A percentile compares a stretch with the other conserved stretches of the same genome.
Evolutionary conservation across 1,140 invertebrate genomes (phyloP).

Genomic region (Papilio machaon): DNA sequence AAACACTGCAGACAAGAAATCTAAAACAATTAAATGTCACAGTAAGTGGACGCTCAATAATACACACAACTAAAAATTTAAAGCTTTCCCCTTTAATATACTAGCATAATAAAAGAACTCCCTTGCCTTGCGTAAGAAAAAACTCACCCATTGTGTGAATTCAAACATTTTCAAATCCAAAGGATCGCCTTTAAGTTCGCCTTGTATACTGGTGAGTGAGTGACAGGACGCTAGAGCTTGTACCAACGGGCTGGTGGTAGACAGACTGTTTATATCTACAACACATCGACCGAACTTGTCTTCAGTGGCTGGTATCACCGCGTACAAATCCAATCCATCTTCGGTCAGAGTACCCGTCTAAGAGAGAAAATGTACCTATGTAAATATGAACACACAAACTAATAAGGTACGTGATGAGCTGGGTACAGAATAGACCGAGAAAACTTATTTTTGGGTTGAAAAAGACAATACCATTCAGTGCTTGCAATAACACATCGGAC

Average conservation of each 20-base stretch:
- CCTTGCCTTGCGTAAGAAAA: not conserved
- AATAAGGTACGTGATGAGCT: too few species aligned
- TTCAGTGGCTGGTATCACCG: conserved; percentile 85
- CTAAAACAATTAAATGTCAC: too few species aligned
- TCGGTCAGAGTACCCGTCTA: conserved; percentile 97
- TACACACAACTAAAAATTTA: too few species aligned
- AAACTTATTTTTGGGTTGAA: too few species aligned
- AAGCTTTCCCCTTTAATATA: too few species aligned
- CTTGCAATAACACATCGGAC: too few species aligned
- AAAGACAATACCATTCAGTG: too few species aligned
- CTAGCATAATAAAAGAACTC: too few species aligned
- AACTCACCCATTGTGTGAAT: conserved; percentile 88
- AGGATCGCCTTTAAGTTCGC: conserved; percentile 90
- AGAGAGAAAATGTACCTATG: conserved; percentile 31
- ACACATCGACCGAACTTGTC: conserved; percentile 84
- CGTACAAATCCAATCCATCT: conserved; percentile 96
- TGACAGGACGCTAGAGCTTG: conserved; percentile 91
- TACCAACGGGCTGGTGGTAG: conserved; percentile 78
- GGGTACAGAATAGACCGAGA: too few species aligned
- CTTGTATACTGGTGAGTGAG: conserved; percentile 91
- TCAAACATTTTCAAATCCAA: conserved; percentile 95
- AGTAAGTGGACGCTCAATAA: too few species aligned
- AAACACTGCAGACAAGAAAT: too few species aligned
- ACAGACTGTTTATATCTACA: conserved; percentile 79
- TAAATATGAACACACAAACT: too few species aligned